Conservation (phyloP, 2,113 vertebrate species). For the Seriola quinqueradiata region DNA sequence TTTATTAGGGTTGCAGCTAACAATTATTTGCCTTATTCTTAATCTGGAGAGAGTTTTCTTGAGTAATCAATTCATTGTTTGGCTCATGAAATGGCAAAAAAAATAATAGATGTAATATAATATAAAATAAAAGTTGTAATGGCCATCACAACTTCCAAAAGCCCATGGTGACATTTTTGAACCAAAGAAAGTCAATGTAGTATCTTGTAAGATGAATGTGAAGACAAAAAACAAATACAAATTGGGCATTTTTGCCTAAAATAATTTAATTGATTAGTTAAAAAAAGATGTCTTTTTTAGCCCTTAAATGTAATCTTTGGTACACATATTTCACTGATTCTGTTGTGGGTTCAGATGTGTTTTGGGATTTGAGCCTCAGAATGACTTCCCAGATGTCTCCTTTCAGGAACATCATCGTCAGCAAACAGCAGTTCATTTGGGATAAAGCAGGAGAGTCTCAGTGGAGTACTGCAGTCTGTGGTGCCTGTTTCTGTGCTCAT, state of each 20-base stretch:
- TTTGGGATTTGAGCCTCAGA: neutral
- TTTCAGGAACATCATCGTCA: constrained; percentile 23
- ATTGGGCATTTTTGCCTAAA: too few relatives aligned
- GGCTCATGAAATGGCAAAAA: neutral
- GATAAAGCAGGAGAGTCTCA: constrained; percentile 10
- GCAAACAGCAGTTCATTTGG: constrained; percentile 31
- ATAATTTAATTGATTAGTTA: too few relatives aligned
- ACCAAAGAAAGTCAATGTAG: too few relatives aligned
- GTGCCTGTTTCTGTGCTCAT: constrained; percentile 35
- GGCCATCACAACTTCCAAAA: too few relatives aligned
- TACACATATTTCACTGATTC: too few relatives aligned
- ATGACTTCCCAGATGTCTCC: constrained; percentile 17
- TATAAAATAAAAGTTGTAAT: too few relatives aligned
- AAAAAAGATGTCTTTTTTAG: too few relatives aligned
- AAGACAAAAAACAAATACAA: too few relatives aligned
- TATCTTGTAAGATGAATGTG: too few relatives aligned
- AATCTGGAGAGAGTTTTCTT: neutral
- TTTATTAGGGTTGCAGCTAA: neutral
- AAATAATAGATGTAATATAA: too few relatives aligned
- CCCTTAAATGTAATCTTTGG: too few relatives aligned
- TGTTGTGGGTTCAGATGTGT: constrained; percentile 3
- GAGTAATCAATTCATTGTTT: neutral
- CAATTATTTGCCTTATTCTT: neutral
- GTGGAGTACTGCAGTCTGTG: neutral
- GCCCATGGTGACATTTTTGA: too few relatives aligned